These are phyloP conservation scores for Nesoenas mayeri DNA, from an alignment of 2,113 vertebrate species.

Conservation along the genomic window DNA sequence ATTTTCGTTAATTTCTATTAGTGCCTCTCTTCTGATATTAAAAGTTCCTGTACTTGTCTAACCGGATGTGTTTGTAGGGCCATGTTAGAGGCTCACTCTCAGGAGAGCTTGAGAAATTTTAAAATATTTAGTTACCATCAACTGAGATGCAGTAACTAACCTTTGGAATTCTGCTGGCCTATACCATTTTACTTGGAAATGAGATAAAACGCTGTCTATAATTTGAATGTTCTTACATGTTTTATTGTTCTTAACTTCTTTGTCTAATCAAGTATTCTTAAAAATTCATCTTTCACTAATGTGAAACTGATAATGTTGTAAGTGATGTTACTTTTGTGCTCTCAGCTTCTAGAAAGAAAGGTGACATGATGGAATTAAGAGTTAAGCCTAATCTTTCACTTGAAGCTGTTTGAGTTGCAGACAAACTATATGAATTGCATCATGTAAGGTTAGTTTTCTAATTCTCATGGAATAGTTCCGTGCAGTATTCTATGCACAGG, in stretches of 20 bases:
- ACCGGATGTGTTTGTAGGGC: neutral
- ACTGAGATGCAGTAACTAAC: neutral
- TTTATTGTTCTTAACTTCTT: neutral
- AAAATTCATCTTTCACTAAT: neutral
- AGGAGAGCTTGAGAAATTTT: neutral
- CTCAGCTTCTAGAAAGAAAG: neutral
- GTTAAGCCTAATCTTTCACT: neutral
- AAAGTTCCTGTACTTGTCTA: neutral
- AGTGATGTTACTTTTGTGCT: neutral
- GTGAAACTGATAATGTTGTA: neutral
- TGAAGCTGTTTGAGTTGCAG: neutral
- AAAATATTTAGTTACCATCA: neutral
- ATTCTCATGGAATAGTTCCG: neutral
- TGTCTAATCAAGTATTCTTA: neutral
- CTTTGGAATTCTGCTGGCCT: neutral
- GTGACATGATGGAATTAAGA: neutral
- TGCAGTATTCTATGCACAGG: neutral
- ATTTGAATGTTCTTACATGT: neutral
- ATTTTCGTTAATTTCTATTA: neutral
- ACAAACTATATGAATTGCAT: neutral
- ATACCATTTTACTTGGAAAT: neutral
- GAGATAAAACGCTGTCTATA: neutral
- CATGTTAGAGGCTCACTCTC: neutral
- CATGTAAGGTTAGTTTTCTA: neutral
- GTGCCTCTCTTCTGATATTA: neutral